phyloP scores from a whole-genome alignment of 2,113 vertebrate genomes.

The Ameiurus melas region DNA sequence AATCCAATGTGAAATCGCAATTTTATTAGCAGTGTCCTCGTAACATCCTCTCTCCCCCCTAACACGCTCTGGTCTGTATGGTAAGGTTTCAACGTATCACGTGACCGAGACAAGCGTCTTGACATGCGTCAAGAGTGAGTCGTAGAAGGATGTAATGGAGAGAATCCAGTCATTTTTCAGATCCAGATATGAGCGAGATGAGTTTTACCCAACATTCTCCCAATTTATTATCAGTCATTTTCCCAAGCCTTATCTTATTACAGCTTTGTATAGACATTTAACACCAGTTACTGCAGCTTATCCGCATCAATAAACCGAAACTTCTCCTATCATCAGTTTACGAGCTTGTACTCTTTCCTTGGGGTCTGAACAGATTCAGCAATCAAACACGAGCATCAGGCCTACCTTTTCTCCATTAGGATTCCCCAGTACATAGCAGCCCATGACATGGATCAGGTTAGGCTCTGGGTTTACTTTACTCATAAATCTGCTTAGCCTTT shows the following conservation, averaged over 20 bases:
- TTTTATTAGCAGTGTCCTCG: no score
- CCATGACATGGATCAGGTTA: conserved; percentile 95
- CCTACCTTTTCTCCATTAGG: conserved; percentile 97
- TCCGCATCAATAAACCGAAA: neutral
- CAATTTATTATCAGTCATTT: neutral
- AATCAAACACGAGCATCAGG: neutral
- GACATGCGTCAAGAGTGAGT: no score
- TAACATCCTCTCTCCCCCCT: no score
- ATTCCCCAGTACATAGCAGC: conserved; percentile 96
- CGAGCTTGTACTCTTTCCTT: neutral
- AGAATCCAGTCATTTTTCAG: no score
- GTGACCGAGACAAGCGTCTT: no score
- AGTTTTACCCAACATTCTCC: neutral
- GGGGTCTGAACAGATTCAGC: neutral
- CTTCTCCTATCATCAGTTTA: neutral
- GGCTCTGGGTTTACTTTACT: conserved; percentile 97
- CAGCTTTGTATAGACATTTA: neutral
- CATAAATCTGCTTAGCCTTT: conserved; percentile 90
- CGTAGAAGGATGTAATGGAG: no score
- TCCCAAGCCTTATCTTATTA: neutral
- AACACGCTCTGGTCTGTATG: no score
- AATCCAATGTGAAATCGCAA: no score
- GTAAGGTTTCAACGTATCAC: no score
- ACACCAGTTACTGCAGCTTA: neutral
- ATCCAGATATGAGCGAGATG: neutral